These are phyloP conservation scores for Plecotus auritus DNA, from an alignment of 2,113 vertebrate genomes.

Conservation along the genomic window DNA sequence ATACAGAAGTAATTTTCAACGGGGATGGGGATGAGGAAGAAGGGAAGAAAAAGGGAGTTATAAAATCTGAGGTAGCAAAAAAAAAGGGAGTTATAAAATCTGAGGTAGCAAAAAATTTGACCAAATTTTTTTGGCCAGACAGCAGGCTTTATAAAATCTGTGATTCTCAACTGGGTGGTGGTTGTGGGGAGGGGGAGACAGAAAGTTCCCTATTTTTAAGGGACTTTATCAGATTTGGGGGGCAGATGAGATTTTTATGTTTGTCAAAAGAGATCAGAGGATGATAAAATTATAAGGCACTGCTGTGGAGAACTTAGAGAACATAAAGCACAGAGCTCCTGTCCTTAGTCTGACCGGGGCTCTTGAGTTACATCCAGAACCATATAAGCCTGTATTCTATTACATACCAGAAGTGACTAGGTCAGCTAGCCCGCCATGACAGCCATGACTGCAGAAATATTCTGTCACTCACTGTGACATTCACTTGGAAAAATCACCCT, in stretches of 20 bases:
- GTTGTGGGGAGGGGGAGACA: neutral
- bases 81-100: neutral
- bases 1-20: neutral
- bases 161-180: neutral
- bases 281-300: neutral
- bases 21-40: neutral
- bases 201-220: neutral
- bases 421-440: neutral
- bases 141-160: neutral
- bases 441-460: neutral
- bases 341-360: fast-evolving
- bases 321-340: neutral
- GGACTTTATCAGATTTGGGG: neutral
- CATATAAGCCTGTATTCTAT: neutral
- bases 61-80: neutral
- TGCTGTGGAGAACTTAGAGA: neutral
- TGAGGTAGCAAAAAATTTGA: neutral
- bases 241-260: neutral
- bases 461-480: neutral
- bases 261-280: neutral
- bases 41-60: neutral
- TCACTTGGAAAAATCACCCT: neutral
- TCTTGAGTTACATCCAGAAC: neutral
- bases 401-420: neutral
- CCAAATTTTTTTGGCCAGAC: neutral